Evolutionary conservation across 2,113 vertebrate species (phyloP).

Genomic region (Melanotaenia duboulayi): DNA sequence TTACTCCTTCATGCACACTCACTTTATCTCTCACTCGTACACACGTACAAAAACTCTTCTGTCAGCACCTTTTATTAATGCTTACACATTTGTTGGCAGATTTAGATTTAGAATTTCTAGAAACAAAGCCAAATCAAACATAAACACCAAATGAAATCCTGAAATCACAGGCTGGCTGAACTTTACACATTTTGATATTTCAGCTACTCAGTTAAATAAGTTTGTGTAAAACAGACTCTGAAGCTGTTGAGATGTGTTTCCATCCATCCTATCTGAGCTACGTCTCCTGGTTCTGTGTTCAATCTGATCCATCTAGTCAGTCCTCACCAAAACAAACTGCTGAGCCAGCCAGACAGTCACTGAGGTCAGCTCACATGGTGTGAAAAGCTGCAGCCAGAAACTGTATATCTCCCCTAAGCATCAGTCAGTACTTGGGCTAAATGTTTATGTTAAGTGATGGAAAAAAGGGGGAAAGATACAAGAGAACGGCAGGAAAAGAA

Average conservation of each 20-base stretch:
- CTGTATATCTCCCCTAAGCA: slow-evolving; percentile 14
- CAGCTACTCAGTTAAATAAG: not conserved
- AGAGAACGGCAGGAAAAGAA: slow-evolving; percentile 19
- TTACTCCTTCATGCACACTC: not conserved
- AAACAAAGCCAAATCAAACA: slow-evolving; percentile 34
- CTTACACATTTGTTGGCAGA: slow-evolving; percentile 17
- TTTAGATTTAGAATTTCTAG: slow-evolving; percentile 26
- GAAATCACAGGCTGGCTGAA: not conserved
- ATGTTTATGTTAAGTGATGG: slow-evolving; percentile 31
- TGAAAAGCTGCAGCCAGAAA: slow-evolving; percentile 34
- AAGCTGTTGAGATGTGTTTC: not conserved
- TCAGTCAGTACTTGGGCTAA: not conserved
- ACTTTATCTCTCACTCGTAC: not conserved
- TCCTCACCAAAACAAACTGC: slow-evolving; percentile 30
- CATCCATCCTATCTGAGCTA: not conserved
- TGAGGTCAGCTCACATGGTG: slow-evolving; percentile 22
- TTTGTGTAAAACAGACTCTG: not conserved
- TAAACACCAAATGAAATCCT: not conserved
- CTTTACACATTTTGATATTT: not conserved
- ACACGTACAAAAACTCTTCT: slow-evolving; percentile 24
- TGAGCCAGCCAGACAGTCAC: slow-evolving; percentile 30
- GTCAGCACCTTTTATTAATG: slow-evolving; percentile 59
- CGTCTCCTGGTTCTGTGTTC: not conserved
- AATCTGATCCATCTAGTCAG: not conserved
- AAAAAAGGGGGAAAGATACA: slow-evolving; percentile 16